Evolutionary conservation across 92 coral and sea anemone genomes (phyloP).

Genomic region (Zoanthus sansibaricus): DNA sequence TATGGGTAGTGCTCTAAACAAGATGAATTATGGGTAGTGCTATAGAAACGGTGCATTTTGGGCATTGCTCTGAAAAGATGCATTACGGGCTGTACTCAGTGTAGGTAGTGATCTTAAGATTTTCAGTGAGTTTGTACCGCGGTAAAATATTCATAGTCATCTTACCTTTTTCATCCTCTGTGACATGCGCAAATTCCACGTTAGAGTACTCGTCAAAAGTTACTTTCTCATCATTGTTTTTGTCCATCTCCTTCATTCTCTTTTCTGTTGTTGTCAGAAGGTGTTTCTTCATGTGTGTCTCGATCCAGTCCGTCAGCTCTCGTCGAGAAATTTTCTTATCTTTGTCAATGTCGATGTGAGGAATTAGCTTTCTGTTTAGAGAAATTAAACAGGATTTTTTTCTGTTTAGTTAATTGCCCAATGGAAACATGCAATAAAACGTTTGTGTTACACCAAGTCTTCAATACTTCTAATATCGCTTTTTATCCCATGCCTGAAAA

Average conservation of each 20-base stretch:
- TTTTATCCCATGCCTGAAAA: too few species aligned
- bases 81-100: too few species aligned
- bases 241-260: constrained; percentile 73
- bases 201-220: constrained; percentile 71
- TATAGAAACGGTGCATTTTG: too few species aligned
- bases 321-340: constrained; percentile 74
- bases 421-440: too few species aligned
- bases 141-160: neutral
- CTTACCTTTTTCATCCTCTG: constrained; percentile 34
- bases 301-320: constrained; percentile 81
- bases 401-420: too few species aligned
- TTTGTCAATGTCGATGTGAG: constrained; percentile 72
- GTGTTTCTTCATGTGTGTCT: constrained; percentile 77
- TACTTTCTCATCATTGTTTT: constrained; percentile 77
- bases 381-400: neutral
- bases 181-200: constrained; percentile 34
- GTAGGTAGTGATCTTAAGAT: too few species aligned
- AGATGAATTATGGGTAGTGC: too few species aligned
- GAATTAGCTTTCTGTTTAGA: constrained; percentile 64
- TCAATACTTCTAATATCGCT: too few species aligned
- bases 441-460: too few species aligned
- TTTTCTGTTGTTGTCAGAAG: constrained; percentile 51
- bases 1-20: too few species aligned
- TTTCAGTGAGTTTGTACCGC: too few species aligned
- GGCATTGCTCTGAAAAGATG: too few species aligned